phyloP scores from a whole-genome alignment of 2,888 invertebrate genomes.

The Epinotia bilunana region DNA sequence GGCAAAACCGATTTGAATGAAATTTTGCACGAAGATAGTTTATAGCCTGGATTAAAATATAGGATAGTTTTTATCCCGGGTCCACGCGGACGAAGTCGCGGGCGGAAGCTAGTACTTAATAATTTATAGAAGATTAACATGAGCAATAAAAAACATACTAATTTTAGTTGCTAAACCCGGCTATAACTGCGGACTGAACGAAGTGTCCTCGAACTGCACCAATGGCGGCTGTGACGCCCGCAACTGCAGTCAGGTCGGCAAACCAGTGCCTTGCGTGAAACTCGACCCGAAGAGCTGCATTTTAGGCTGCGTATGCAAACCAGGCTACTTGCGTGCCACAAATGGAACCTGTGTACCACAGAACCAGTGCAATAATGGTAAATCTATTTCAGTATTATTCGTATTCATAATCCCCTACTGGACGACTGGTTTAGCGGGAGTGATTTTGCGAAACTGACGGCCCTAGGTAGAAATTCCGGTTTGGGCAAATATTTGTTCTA shows the following conservation, averaged over 20 bases:
- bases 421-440: too few relatives aligned
- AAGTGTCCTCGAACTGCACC: slow-evolving; percentile 43
- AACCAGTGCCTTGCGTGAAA: slow-evolving; percentile 23
- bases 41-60: too few relatives aligned
- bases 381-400: not conserved
- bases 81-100: too few relatives aligned
- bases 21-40: too few relatives aligned
- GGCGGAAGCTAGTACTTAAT: too few relatives aligned
- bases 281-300: slow-evolving; percentile 12
- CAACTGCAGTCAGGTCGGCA: slow-evolving; percentile 39
- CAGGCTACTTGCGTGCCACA: slow-evolving; percentile 52
- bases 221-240: slow-evolving; percentile 39
- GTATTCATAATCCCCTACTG: not conserved
- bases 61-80: too few relatives aligned
- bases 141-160: too few relatives aligned
- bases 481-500: too few relatives aligned
- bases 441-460: too few relatives aligned
- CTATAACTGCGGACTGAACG: slow-evolving; percentile 34
- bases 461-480: too few relatives aligned
- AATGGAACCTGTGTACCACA: slow-evolving; percentile 57
- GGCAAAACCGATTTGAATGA: too few relatives aligned
- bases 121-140: too few relatives aligned
- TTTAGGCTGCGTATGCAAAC: slow-evolving; percentile 58
- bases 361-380: slow-evolving; percentile 50
- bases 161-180: not conserved